Evolutionary conservation across 1,140 invertebrate species (phyloP).

Genomic region (Zophobas atratus): DNA sequence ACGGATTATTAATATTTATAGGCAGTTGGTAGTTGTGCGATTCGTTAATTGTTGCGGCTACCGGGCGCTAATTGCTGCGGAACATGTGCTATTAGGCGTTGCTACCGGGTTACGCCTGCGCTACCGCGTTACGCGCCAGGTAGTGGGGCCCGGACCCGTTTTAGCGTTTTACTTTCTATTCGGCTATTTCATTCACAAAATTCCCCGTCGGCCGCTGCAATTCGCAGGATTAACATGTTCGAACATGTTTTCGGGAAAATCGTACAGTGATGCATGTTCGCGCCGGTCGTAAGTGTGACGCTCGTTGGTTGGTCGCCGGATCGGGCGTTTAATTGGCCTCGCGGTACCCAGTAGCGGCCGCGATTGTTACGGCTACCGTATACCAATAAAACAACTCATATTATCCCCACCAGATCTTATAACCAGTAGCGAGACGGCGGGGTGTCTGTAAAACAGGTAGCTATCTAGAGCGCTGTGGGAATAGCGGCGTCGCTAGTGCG

Average conservation of each 20-base stretch:
- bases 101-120: slow-evolving; percentile 57
- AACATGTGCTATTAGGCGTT: slow-evolving; percentile 32
- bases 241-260: slow-evolving; percentile 11
- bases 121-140: slow-evolving; percentile 52
- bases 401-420: slow-evolving; percentile 53
- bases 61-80: slow-evolving; percentile 5
- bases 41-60: slow-evolving; percentile 19
- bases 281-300: slow-evolving; percentile 43
- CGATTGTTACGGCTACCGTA: slow-evolving; percentile 55
- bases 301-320: slow-evolving; percentile 41
- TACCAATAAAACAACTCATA: slow-evolving; percentile 55
- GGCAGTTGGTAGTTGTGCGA: slow-evolving; percentile 32
- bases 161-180: slow-evolving; percentile 15
- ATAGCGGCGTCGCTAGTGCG: background rate
- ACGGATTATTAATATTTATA: slow-evolving; percentile 27
- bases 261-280: slow-evolving; percentile 24
- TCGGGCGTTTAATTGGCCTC: slow-evolving; percentile 54
- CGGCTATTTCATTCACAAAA: slow-evolving; percentile 3
- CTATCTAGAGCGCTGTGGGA: slow-evolving; percentile 41
- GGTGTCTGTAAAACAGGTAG: slow-evolving; percentile 55
- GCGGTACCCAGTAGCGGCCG: slow-evolving; percentile 58
- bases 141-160: slow-evolving; percentile 15
- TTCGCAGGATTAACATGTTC: too few species aligned
- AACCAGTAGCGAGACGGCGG: slow-evolving; percentile 58
- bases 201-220: background rate